phyloP scores from a whole-genome alignment of 2,888 invertebrate species.

The Epsilonema sp. region DNA sequence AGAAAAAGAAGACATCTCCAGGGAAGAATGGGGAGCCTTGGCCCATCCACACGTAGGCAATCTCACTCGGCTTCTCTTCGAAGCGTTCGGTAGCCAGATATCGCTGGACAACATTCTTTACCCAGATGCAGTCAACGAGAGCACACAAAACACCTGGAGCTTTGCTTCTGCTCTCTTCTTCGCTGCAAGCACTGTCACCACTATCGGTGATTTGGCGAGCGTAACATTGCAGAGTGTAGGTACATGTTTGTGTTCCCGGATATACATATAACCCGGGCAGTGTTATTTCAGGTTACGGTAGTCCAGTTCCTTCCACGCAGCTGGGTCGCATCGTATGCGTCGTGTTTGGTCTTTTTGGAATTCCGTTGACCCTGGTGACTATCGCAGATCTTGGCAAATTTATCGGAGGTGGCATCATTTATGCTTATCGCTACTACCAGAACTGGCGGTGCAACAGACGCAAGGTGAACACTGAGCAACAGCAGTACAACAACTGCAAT shows the following conservation, averaged over 20 bases:
- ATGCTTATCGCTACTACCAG: not conserved
- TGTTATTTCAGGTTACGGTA: constrained; percentile 10
- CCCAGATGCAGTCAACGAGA: too few species aligned
- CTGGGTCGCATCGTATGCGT: constrained; percentile 7
- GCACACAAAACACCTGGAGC: constrained; percentile 5
- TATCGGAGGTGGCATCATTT: constrained; percentile 7
- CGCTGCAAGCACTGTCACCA: constrained; percentile 1
- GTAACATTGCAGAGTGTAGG: not conserved
- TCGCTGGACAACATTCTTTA: not conserved
- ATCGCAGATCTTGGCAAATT: constrained; percentile 10
- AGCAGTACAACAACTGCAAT: not conserved
- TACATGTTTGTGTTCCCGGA: not conserved
- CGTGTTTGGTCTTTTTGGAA: constrained; percentile 9
- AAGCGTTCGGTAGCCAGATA: not conserved
- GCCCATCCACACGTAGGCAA: constrained; percentile 1
- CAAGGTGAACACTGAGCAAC: not conserved
- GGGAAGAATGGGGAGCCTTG: not conserved
- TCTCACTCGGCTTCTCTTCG: constrained; percentile 1
- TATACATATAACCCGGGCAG: too few species aligned
- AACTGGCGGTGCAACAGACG: not conserved
- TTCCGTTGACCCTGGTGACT: constrained; percentile 10
- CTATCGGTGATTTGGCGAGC: not conserved
- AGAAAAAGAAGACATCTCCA: not conserved
- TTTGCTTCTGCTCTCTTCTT: constrained; percentile 9
- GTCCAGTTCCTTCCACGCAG: constrained; percentile 7